Evolutionary conservation across 2,888 invertebrate species (phyloP).

Genomic region (Athalia circularis): DNA sequence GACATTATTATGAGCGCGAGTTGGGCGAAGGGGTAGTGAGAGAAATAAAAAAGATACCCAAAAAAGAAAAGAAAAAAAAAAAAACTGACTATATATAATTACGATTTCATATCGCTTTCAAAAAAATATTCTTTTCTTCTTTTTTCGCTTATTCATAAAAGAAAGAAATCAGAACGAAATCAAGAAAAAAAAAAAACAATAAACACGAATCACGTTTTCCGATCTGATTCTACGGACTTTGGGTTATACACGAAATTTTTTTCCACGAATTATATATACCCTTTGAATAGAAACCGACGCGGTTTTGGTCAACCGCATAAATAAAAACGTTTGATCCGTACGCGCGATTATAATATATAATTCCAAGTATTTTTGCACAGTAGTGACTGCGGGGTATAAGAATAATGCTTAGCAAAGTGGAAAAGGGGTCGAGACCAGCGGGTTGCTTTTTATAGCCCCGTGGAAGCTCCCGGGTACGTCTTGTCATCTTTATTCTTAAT

Average conservation of each 20-base stretch:
- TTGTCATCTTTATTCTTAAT: slow-evolving; percentile 44
- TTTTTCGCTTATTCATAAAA: not conserved
- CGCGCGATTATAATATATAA: too few relatives aligned
- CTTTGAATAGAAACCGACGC: too few relatives aligned
- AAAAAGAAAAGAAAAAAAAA: too few relatives aligned
- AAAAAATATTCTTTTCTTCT: not conserved
- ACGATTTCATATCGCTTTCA: not conserved
- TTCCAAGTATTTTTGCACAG: not conserved
- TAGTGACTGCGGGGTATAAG: slow-evolving; percentile 6
- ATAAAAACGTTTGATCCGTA: too few relatives aligned
- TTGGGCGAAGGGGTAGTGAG: not conserved
- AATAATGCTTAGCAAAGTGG: slow-evolving; percentile 23
- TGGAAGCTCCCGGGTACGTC: not conserved
- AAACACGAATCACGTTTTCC: too few relatives aligned
- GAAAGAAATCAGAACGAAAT: too few relatives aligned
- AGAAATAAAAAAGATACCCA: too few relatives aligned
- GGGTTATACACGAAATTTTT: too few relatives aligned
- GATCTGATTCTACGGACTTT: too few relatives aligned
- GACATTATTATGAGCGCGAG: not conserved
- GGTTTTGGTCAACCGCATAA: too few relatives aligned
- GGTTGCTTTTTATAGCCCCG: slow-evolving; percentile 39
- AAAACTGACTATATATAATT: not conserved
- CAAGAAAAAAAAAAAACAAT: too few relatives aligned
- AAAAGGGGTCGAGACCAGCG: slow-evolving; percentile 8
- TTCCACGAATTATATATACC: too few relatives aligned